phyloP scores from a whole-genome alignment of 1,140 invertebrate species.

The Diachasmimorpha longicaudata region DNA sequence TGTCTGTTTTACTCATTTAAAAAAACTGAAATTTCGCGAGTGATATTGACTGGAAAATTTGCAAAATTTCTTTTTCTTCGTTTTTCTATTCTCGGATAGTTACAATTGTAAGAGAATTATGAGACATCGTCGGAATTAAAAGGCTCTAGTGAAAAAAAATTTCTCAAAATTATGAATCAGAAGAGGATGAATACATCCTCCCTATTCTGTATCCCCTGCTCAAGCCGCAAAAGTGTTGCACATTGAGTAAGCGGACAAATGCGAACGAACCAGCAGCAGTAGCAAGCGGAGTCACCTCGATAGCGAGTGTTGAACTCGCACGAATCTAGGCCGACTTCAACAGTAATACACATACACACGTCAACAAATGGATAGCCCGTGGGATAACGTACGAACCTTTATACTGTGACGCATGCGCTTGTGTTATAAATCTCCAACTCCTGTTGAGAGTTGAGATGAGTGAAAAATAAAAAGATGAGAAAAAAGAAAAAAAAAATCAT shows the following conservation, averaged over 20 bases:
- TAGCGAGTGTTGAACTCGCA: constrained; percentile 62
- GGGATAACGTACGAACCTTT: constrained; percentile 29
- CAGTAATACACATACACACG: constrained; percentile 38
- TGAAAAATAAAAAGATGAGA: background rate
- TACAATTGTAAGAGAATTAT: no score
- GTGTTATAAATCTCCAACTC: background rate
- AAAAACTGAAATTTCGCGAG: no score
- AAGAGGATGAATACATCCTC: background rate
- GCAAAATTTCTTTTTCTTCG: no score
- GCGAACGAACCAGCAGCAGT: constrained; percentile 32
- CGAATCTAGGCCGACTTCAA: constrained; percentile 59
- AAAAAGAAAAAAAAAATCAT: background rate
- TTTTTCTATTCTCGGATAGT: no score
- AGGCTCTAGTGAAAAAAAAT: background rate
- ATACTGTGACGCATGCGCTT: constrained; percentile 19
- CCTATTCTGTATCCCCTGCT: constrained; percentile 30
- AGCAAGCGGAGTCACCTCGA: constrained; percentile 59
- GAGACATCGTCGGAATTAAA: no score
- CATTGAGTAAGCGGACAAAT: constrained; percentile 54
- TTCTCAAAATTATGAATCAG: background rate
- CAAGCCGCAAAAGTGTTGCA: constrained; percentile 35
- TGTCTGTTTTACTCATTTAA: no score
- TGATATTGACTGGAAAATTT: no score
- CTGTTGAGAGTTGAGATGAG: background rate
- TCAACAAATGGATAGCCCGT: constrained; percentile 24